These are phyloP conservation scores for Odontamblyopus rebecca DNA, from an alignment of 2,797 vertebrate species.

Conservation along the genomic window DNA sequence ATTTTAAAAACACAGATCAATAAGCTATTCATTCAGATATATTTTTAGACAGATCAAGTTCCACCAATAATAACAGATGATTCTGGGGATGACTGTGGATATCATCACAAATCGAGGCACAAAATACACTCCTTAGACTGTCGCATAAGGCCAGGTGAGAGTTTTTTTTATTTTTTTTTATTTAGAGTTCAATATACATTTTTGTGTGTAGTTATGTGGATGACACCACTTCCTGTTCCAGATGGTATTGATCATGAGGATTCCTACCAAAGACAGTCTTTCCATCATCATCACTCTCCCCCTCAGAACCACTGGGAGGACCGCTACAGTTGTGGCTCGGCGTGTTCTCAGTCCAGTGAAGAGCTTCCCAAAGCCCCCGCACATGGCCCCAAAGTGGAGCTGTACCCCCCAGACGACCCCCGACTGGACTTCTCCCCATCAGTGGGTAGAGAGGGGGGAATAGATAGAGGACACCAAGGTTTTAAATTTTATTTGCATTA, in stretches of 20 bases:
- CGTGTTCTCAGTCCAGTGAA: conserved; percentile 80
- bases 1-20: not conserved
- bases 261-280: conserved; percentile 75
- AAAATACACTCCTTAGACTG: conserved; percentile 76
- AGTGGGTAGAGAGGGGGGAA: conserved; percentile 40
- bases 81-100: conserved; percentile 75
- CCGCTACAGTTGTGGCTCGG: conserved; percentile 78
- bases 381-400: conserved; percentile 53
- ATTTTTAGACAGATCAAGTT: conserved; percentile 82
- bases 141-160: conserved; percentile 84
- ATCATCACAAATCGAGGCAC: conserved; percentile 66
- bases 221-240: conserved; percentile 27
- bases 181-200: not conserved
- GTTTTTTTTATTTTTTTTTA: no score
- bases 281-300: conserved; percentile 63
- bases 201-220: not conserved
- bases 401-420: conserved; percentile 56
- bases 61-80: conserved; percentile 81
- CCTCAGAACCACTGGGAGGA: conserved; percentile 75
- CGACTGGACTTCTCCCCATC: conserved; percentile 71
- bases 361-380: conserved; percentile 70
- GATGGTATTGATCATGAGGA: conserved; percentile 81
- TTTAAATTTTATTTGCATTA: not conserved
- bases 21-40: not conserved
- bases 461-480: conserved; percentile 66